Percentiles rank a stretch among this genome's conserved stretches.
Evolutionary conservation across 2,888 invertebrate genomes (phyloP).

Genomic region (Sclerodermus sp.): DNA sequence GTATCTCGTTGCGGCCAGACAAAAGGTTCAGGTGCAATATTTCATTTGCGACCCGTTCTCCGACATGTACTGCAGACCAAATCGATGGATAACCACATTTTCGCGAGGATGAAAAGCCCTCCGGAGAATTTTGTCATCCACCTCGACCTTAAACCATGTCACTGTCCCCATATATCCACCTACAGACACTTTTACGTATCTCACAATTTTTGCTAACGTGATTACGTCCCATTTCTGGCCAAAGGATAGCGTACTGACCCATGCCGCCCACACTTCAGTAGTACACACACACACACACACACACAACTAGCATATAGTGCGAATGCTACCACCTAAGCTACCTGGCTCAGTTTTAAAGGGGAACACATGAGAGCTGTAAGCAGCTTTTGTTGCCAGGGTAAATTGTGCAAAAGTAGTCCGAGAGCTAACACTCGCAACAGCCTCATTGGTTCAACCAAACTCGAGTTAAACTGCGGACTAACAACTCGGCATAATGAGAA

Average conservation of each 20-base stretch:
- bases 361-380: constrained; percentile 35
- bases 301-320: too few species aligned
- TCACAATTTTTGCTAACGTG: too few species aligned
- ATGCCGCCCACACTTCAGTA: not conserved
- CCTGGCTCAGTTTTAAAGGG: constrained; percentile 30
- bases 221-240: too few species aligned
- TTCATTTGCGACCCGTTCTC: constrained; percentile 25
- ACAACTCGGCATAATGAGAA: constrained; percentile 40
- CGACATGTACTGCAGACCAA: constrained; percentile 9
- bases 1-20: constrained; percentile 18
- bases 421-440: constrained; percentile 14
- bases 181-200: too few species aligned
- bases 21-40: constrained; percentile 24
- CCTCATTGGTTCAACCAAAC: constrained; percentile 35
- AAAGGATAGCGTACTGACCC: not conserved
- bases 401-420: constrained; percentile 22
- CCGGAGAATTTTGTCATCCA: too few species aligned
- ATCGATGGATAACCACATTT: constrained; percentile 26
- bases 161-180: too few species aligned
- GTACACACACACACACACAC: too few species aligned
- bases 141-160: too few species aligned
- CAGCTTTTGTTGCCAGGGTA: constrained; percentile 26
- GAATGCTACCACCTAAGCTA: not conserved
- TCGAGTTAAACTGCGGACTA: constrained; percentile 32
- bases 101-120: constrained; percentile 8